These are phyloP conservation scores for Drosophila asahinai DNA, from an alignment of 1,140 invertebrate species.

Conservation along the genomic window DNA sequence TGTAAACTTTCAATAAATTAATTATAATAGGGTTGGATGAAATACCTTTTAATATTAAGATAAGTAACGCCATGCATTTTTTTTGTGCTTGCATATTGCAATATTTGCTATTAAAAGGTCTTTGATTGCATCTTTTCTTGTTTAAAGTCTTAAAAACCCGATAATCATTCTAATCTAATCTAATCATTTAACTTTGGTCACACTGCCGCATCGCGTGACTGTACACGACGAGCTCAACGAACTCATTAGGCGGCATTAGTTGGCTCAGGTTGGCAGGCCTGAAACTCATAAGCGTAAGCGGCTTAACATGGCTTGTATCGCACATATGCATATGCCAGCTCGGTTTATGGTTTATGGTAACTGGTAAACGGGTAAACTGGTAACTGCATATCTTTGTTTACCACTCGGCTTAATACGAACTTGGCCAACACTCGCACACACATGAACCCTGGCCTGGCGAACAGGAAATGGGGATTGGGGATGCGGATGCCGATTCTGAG, in stretches of 20 bases:
- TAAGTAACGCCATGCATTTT: too few species aligned
- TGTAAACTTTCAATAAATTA: not conserved
- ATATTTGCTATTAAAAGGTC: too few species aligned
- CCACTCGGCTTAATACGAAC: constrained; percentile 45
- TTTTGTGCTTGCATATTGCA: too few species aligned
- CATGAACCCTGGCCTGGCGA: not conserved
- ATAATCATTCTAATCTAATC: not conserved
- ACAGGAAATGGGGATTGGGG: constrained; percentile 6
- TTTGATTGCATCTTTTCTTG: too few species aligned
- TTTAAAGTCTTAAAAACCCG: too few species aligned
- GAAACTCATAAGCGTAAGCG: constrained; percentile 68
- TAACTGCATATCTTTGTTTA: constrained; percentile 44
- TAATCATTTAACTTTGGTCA: not conserved
- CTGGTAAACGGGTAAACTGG: constrained; percentile 49
- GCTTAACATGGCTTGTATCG: constrained; percentile 45
- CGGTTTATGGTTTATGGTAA: constrained; percentile 25
- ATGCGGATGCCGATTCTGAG: constrained; percentile 6
- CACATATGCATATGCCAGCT: constrained; percentile 18
- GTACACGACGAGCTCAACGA: constrained; percentile 27
- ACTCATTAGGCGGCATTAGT: constrained; percentile 64
- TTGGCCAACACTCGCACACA: constrained; percentile 24
- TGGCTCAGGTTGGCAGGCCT: constrained; percentile 45
- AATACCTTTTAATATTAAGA: not conserved
- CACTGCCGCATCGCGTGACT: constrained; percentile 3
- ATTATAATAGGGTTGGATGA: too few species aligned